These are phyloP conservation scores for Odontophorus gujanensis DNA, from an alignment of 2,113 vertebrate species.

Conservation along the genomic window DNA sequence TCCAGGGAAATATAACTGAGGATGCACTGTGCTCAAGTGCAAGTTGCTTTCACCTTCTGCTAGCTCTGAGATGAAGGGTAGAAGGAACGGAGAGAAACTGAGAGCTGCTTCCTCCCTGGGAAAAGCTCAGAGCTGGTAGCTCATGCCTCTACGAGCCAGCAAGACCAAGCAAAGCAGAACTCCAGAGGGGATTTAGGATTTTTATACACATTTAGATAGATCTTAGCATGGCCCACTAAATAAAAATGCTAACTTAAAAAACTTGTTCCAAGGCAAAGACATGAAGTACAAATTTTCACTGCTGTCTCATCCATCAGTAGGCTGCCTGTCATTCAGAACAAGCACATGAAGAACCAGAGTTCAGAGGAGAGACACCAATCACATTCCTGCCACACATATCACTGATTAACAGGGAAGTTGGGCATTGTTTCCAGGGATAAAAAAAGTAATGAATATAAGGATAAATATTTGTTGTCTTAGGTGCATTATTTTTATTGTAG, in stretches of 20 bases:
- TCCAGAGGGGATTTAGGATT: background rate
- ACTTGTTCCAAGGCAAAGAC: background rate
- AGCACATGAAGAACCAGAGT: background rate
- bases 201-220: background rate
- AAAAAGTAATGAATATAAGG: background rate
- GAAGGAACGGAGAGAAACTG: background rate
- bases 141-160: background rate
- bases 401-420: background rate
- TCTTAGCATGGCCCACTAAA: background rate
- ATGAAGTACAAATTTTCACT: background rate
- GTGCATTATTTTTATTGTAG: background rate
- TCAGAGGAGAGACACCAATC: background rate
- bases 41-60: background rate
- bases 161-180: background rate
- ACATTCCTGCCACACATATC: background rate
- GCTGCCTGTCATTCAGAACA: background rate
- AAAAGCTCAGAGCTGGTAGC: background rate
- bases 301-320: accelerated
- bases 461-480: background rate
- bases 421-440: accelerated
- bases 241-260: background rate
- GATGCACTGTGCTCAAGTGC: background rate
- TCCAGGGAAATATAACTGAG: background rate
- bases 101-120: background rate
- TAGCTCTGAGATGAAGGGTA: background rate